Evolutionary conservation across 2,113 vertebrate genomes (phyloP).

Genomic region (Nannobrachium achirus): DNA sequence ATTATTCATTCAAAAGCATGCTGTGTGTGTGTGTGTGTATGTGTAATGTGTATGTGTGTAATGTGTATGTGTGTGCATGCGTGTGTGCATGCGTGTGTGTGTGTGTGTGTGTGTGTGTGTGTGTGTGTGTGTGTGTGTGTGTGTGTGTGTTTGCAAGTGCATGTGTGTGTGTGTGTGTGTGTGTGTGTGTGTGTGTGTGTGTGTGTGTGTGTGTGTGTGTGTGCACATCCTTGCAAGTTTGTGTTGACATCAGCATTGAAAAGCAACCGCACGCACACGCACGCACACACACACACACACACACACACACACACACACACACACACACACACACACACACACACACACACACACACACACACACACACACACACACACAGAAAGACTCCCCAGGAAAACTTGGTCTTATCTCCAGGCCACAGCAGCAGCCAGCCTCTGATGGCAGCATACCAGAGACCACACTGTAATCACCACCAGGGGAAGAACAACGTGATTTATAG

Average conservation of each 20-base stretch:
- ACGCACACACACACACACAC: slow-evolving; percentile 20
- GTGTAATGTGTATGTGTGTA: slow-evolving; percentile 4
- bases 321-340: not conserved
- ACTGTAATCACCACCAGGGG: not conserved
- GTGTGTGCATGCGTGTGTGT: not conserved
- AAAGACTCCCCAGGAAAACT: not conserved
- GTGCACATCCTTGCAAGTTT: not conserved
- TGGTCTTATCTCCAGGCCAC: slow-evolving; percentile 47
- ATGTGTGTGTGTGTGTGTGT: slow-evolving; percentile 7
- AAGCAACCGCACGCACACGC: slow-evolving; percentile 5
- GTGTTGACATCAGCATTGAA: not conserved
- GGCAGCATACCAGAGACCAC: slow-evolving; percentile 14
- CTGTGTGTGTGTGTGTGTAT: not conserved
- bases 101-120: not conserved
- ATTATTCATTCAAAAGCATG: slow-evolving; percentile 32
- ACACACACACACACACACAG: slow-evolving; percentile 3
- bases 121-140: not conserved
- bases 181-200: not conserved
- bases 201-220: not conserved
- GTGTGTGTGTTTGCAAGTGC: not conserved
- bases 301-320: slow-evolving; percentile 8
- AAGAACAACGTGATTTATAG: slow-evolving; percentile 50
- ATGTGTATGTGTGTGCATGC: not conserved
- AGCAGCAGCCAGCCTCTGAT: slow-evolving; percentile 41
- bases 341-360: not conserved